Base-by-base conservation (phyloP, 2,888 invertebrate species). In the Eupithecia tripunctaria region DNA sequence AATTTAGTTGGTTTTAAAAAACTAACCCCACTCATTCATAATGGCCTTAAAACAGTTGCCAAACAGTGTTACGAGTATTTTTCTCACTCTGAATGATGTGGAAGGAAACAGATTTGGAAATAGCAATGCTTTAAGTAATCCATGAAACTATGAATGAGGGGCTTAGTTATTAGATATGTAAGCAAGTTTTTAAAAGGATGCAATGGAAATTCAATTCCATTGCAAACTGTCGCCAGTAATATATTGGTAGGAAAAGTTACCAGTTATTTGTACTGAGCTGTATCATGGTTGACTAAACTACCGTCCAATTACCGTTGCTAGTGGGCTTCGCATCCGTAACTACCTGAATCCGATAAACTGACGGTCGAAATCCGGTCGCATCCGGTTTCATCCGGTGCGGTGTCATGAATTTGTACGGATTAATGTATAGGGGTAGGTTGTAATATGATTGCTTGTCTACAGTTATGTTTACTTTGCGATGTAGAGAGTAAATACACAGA, bases 291-390 rank as follows among this genome's bases (percentile, higher is more conserved):
- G 71, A 78, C 79, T 81, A 79, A 77, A 80, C 84, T 80, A 76
- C 78, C 68, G 76, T 78, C 78, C 85, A 83, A 84, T 85, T 82
- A 81, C 81, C 79, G 80, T 79, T 80, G 69, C 74, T 71, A 74
- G 74, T 64, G 70, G 69, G 79, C 56, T 47, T 60, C 68, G 72
- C 72, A 72, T 73, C 75, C 74, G 74, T 76, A 73, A 67, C 78
- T 75, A 75, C 65, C 70, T 70, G 68, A 59, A 73, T 72, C 76
- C 60, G 74, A 76, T 76, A 72, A 69, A 73, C 71, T 71, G 75
- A 71, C 73, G 63, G 75, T 71, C 75, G 47, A 70, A 77, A 73
- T 69, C 70, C 67, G 71, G 73, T 75, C 71, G 43, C 67, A 67
- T 76, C 68, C 72, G 71, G 56, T 66, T 56, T 63, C 62, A 21